Evolutionary conservation across 1,140 invertebrate species (phyloP), one percentile per base, ranked within the genome.

Genomic region (Linepithema humile): DNA sequence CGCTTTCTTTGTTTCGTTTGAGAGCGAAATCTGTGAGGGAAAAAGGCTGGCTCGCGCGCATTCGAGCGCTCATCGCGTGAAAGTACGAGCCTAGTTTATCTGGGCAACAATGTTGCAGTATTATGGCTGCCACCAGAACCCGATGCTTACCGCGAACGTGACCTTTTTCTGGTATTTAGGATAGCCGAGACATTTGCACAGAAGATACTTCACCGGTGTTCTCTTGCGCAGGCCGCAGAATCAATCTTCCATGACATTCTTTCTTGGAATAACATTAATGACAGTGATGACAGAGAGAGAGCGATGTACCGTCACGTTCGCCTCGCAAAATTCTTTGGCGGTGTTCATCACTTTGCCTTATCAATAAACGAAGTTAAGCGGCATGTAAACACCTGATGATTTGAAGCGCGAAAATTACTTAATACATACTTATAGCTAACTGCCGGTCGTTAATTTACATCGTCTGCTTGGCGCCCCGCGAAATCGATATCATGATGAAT

Each of bases 111-210:
- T 65, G 74, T 40, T 67, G 35, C 43, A 17, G 75, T 77, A 48
- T 45, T 67, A 83, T 38, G 60, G 45, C 55, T 40, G 82, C 50
- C 57, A 40, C 50, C 57, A 55, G 26, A 62, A 45, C 57, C 64
- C 64, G n/a, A 62, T 62, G 82, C 48, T 72, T 78, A 78, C 83
- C 64, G 77, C 86, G 87, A 88, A 85, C 86, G 60, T 88, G 87
- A 88, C 87, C 87, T 88, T 88, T 88, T 85, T 88, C 72, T 88
- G 87, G 87, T 88, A 88, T 88, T 88, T 88, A 88, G 87, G 87
- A 88, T 88, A 82, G 55, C 73, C 82, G 67, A 87, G 87, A 64
- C 78, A 88, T 88, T 88, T 74, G 82, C 74, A 20, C n/a, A 50
- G 59, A 62, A 57, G 82, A 62, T 29, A 26, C 73, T 7, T 59